Conservation (phyloP, 2,888 invertebrate genomes). For the Acanthosoma haemorrhoidale region DNA sequence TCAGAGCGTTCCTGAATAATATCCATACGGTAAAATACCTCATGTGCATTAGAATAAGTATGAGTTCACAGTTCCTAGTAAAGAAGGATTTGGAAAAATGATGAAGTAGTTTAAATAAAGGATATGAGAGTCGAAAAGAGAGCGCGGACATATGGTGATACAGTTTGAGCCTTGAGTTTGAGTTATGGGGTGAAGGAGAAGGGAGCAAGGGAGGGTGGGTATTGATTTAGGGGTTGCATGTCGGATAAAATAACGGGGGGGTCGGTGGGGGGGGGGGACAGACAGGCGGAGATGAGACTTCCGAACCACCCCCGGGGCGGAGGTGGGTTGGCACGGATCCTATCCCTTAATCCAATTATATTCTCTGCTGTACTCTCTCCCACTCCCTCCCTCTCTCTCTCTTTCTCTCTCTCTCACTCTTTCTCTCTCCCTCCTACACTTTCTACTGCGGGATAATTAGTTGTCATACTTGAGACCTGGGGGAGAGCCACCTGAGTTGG, state of each 20-base stretch:
- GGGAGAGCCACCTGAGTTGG: not conserved
- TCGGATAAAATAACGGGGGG: conserved; percentile 40
- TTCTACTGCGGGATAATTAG: conserved; percentile 33
- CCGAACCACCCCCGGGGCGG: conserved; percentile 25
- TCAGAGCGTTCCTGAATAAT: no score
- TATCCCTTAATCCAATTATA: conserved; percentile 37
- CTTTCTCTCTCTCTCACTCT: conserved; percentile 3
- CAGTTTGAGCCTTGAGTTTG: conserved; percentile 11
- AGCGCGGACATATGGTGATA: conserved; percentile 23
- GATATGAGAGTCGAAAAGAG: conserved; percentile 20
- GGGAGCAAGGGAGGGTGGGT: conserved; percentile 29
- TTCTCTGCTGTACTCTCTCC: conserved; percentile 24
- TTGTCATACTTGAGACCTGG: conserved; percentile 31
- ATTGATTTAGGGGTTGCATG: conserved; percentile 41
- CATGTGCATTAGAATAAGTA: no score
- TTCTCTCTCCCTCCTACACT: not conserved
- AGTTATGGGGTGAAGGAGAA: conserved; percentile 20
- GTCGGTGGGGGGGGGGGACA: conserved; percentile 35
- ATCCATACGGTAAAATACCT: no score
- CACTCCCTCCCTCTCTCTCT: conserved; percentile 21
- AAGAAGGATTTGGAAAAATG: not conserved
- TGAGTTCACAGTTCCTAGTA: no score
- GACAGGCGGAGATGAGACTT: conserved; percentile 38
- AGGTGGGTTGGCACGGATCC: not conserved
- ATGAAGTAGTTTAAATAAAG: not conserved